Evolutionary conservation across 2,888 invertebrate genomes (phyloP), one percentile per base, ranked within the genome.

Genomic region (Polietes domitor): DNA sequence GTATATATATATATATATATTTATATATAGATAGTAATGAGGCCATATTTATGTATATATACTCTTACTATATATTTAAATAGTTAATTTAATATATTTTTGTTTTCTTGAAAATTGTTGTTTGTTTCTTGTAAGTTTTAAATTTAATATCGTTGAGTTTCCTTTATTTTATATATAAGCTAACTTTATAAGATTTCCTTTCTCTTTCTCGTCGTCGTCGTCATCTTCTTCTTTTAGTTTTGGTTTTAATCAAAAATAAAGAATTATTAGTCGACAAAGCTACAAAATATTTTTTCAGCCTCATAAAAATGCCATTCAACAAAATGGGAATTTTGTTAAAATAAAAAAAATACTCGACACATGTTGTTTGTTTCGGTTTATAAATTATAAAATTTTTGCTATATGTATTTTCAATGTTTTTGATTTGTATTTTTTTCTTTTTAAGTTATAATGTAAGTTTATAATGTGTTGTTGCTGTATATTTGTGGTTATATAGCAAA

Each of bases 281-380:
- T 83, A 83, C 80, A 83, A 83, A 80, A 75, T 71, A 21, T 53
- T 74, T 58, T 72, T 73, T 85, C 82, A 85, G 85, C 85, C 85
- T 85, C 85, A 80, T 85, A 75, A 80, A 79, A 80, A 79, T 76
- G 50, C 41, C 41, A 10, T 24, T 24, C n/a, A 68, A 68, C 68
- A 41, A 43, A 68, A 21, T 43, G 41, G 41, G 41, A 68, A 41
- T 41, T 41, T 41, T 65, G 37, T 65, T 65, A 41, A 15, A 37
- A 65, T 3, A 10, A 65, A 53, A 21, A 21, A 19, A 53, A 21
- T 6, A 7, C 17, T 21, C 6, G 21, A 53, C 19, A 53, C n/a
- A 43, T 4, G 21, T 53, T 53, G n/a, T n/a, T 37, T 21, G n/a
- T 65, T 68, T 63, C 32, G n/a, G 28, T 65, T 75, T 28, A 28